These are phyloP conservation scores for Stenotaenia linearis DNA, from an alignment of 2,888 invertebrate species.

Conservation along the genomic window DNA sequence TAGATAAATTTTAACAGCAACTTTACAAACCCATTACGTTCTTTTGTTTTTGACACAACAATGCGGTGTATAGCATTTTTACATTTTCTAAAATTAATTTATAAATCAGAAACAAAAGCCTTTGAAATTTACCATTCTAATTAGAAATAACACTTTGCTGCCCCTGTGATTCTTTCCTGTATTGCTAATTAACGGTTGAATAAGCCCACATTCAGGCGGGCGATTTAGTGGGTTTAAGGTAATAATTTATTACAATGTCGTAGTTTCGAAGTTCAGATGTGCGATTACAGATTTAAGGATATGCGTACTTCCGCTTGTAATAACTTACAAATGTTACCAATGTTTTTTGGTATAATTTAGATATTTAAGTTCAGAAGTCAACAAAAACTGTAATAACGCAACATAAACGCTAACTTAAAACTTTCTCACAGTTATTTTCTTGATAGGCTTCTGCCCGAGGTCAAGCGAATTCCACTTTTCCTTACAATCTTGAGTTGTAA, in stretches of 20 bases:
- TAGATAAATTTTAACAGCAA: not conserved
- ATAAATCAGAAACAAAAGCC: not conserved
- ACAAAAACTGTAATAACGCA: too few species aligned
- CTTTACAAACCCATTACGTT: not conserved
- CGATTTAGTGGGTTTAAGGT: not conserved
- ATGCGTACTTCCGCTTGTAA: too few species aligned
- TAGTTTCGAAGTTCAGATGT: too few species aligned
- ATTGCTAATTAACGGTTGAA: not conserved
- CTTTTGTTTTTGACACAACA: not conserved
- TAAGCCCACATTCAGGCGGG: not conserved
- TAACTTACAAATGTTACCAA: too few species aligned
- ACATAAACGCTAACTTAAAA: too few species aligned
- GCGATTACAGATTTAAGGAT: too few species aligned
- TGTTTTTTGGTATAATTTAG: too few species aligned
- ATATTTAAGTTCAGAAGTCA: too few species aligned
- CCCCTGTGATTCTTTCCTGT: not conserved
- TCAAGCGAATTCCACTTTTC: too few species aligned
- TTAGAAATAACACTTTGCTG: not conserved
- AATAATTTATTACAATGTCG: not conserved
- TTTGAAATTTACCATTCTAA: not conserved
- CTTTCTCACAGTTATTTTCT: too few species aligned
- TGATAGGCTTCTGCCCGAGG: too few species aligned
- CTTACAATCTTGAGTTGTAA: too few species aligned
- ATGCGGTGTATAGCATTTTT: not conserved
- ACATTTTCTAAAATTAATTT: not conserved